Evolutionary conservation across 2,797 vertebrate genomes (phyloP).

Genomic region (Pelobates cultripes): DNA sequence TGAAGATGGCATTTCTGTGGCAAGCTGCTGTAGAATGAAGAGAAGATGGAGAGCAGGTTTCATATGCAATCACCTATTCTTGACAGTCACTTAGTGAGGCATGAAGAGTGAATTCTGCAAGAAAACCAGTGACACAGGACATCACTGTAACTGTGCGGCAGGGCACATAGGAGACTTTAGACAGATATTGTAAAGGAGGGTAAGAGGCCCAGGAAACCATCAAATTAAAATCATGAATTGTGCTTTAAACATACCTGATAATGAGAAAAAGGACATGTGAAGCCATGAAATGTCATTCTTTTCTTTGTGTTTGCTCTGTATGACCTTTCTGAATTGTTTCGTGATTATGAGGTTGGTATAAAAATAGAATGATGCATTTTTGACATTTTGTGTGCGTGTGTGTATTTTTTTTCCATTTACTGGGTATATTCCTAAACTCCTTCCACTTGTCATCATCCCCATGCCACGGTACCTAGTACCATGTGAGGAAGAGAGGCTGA

Average conservation of each 20-base stretch:
- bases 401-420: neutral
- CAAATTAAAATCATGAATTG: conserved; percentile 32
- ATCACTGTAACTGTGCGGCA: conserved; percentile 27
- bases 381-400: conserved; percentile 9
- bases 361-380: conserved; percentile 29
- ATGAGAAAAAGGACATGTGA: conserved; percentile 27
- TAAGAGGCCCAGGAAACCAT: neutral
- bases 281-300: conserved; percentile 39
- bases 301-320: conserved; percentile 12
- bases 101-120: conserved; percentile 5
- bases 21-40: conserved; percentile 17
- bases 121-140: conserved; percentile 37
- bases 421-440: neutral
- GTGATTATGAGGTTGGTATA: conserved; percentile 20
- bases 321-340: conserved; percentile 42
- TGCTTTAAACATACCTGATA: conserved; percentile 37
- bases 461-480: neutral
- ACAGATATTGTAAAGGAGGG: conserved; percentile 7
- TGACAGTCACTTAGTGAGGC: conserved; percentile 15
- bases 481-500: neutral
- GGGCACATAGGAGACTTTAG: neutral
- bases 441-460: neutral
- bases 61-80: neutral
- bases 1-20: conserved; percentile 23
- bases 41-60: neutral